Evolutionary conservation across 2,888 invertebrate genomes (phyloP).

Genomic region (Globia sparganii): DNA sequence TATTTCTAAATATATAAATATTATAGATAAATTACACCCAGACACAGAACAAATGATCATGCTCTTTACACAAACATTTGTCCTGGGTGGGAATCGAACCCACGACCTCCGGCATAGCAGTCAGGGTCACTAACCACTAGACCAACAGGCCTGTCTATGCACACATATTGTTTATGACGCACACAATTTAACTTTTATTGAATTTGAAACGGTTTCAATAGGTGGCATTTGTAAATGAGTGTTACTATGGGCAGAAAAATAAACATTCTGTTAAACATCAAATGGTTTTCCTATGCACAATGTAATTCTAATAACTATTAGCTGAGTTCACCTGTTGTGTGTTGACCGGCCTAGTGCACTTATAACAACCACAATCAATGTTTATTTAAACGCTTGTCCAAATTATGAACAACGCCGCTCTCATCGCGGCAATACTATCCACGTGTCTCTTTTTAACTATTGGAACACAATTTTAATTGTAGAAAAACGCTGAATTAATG

Average conservation of each 20-base stretch:
- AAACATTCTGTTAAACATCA: background rate
- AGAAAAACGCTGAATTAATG: conserved; percentile 26
- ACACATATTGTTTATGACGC: background rate
- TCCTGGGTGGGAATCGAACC: too few relatives aligned
- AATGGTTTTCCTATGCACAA: background rate
- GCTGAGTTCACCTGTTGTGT: background rate
- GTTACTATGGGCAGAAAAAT: background rate
- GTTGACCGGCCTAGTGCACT: background rate
- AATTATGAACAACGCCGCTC: conserved; percentile 1
- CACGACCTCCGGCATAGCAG: too few relatives aligned
- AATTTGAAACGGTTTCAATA: background rate
- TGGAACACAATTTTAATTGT: conserved; percentile 39
- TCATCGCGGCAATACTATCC: conserved; percentile 5
- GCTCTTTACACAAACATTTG: too few relatives aligned
- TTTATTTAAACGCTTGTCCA: conserved; percentile 18
- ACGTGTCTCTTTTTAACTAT: conserved; percentile 4
- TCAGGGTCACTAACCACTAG: too few relatives aligned
- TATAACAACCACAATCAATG: conserved; percentile 22
- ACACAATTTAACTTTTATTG: background rate
- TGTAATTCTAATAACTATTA: background rate
- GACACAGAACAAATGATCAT: too few relatives aligned
- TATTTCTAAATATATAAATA: too few relatives aligned
- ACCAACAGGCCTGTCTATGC: too few relatives aligned
- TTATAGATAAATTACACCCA: too few relatives aligned
- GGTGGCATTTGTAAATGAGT: background rate